Conservation (phyloP, 2,888 invertebrate genomes). For the Andrena trimmerana region DNA sequence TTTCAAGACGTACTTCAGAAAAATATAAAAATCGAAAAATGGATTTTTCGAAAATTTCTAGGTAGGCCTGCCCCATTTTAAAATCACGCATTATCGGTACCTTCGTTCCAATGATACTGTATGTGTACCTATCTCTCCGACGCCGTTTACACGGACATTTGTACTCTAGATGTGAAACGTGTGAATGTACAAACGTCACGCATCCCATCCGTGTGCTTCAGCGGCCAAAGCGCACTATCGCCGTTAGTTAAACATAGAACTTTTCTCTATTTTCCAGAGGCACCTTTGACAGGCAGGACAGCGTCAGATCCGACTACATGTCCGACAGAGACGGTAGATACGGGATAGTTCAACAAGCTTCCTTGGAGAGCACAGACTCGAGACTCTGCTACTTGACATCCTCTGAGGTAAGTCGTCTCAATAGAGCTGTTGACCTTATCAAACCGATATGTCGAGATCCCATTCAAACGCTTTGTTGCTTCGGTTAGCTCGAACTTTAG, state of each 20-base stretch:
- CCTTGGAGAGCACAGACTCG: constrained; percentile 97
- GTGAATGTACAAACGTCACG: neutral
- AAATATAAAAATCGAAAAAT: too few relatives aligned
- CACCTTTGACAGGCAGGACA: constrained; percentile 95
- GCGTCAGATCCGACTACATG: constrained; percentile 95
- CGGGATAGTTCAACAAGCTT: constrained; percentile 96
- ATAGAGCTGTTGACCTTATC: constrained; percentile 78
- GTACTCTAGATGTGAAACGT: too few relatives aligned
- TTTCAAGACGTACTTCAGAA: too few relatives aligned
- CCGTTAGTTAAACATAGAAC: neutral
- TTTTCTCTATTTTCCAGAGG: constrained; percentile 87
- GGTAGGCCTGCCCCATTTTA: too few relatives aligned
- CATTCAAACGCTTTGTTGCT: constrained; percentile 45
- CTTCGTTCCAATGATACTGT: too few relatives aligned
- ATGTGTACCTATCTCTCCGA: too few relatives aligned
- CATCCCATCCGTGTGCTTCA: neutral
- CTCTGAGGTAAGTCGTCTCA: constrained; percentile 93
- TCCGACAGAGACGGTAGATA: constrained; percentile 94
- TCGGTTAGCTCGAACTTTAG: constrained; percentile 39
- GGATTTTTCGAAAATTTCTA: too few relatives aligned
- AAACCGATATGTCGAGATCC: constrained; percentile 71
- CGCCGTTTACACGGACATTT: too few relatives aligned
- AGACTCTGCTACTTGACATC: constrained; percentile 97
- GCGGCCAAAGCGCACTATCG: neutral
- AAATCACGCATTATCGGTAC: too few relatives aligned